phyloP scores from a whole-genome alignment of 2,113 vertebrate species.

The Myxocyprinus asiaticus region DNA sequence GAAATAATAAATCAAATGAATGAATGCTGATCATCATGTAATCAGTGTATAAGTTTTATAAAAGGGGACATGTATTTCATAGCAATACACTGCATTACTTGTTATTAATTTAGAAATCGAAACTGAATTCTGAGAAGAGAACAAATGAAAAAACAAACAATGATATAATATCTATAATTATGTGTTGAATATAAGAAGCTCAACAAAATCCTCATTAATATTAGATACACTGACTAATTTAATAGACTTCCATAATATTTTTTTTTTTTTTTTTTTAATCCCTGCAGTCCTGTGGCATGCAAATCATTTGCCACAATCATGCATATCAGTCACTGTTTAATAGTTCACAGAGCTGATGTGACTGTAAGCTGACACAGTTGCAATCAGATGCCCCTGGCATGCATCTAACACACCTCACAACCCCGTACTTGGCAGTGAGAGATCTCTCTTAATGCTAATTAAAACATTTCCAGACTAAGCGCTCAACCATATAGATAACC shows the following conservation, averaged over 20 bases:
- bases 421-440: constrained; percentile 15
- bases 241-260: too few relatives aligned
- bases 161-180: not conserved
- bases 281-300: constrained; percentile 9
- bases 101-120: too few relatives aligned
- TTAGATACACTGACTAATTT: too few relatives aligned
- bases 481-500: not conserved
- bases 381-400: constrained; percentile 39
- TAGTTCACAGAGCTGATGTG: constrained; percentile 8
- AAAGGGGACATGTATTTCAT: not conserved
- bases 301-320: constrained; percentile 25
- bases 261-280: not conserved
- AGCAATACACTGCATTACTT: not conserved
- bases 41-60: not conserved
- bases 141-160: not conserved
- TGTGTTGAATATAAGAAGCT: not conserved
- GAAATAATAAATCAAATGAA: not conserved
- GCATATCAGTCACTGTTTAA: constrained; percentile 14
- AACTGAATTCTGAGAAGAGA: not conserved
- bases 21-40: not conserved
- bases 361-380: constrained; percentile 20
- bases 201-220: not conserved
- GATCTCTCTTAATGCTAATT: constrained; percentile 11
- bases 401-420: constrained; percentile 36
- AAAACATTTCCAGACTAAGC: not conserved